These are phyloP conservation scores for Malurus elegans DNA, from an alignment of 2,113 vertebrate species.

Conservation along the genomic window DNA sequence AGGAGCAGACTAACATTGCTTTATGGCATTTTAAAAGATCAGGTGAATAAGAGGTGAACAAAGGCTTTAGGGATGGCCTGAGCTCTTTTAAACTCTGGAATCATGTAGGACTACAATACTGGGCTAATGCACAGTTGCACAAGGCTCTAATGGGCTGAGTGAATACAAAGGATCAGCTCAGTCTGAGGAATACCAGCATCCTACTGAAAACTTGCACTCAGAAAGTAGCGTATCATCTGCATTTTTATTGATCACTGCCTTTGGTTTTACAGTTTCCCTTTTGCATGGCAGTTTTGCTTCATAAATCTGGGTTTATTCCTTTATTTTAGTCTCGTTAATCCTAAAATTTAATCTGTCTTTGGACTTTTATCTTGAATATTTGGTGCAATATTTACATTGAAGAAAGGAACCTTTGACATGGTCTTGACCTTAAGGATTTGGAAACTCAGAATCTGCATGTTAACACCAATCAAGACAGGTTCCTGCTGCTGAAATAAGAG, in stretches of 20 bases:
- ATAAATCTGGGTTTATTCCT: slow-evolving; percentile 4
- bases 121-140: neutral
- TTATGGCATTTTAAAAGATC: neutral
- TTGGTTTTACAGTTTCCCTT: slow-evolving; percentile 14
- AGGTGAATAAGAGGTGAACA: neutral
- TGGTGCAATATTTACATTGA: slow-evolving; percentile 54
- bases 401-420: slow-evolving; percentile 40
- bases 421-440: slow-evolving; percentile 67
- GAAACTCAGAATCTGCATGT: slow-evolving; percentile 51
- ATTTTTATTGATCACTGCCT: neutral
- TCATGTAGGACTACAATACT: neutral
- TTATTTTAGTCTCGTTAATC: slow-evolving; percentile 55
- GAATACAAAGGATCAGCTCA: neutral
- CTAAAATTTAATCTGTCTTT: slow-evolving; percentile 47
- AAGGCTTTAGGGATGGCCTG: neutral
- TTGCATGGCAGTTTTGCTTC: slow-evolving; percentile 2
- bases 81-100: neutral
- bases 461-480: slow-evolving; percentile 19
- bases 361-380: slow-evolving; percentile 45
- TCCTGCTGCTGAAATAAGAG: slow-evolving; percentile 22
- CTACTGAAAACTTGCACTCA: neutral
- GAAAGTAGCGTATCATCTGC: neutral
- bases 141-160: neutral
- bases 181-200: neutral
- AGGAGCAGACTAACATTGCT: neutral